Conservation (phyloP, 2,888 invertebrate species). For the Dione vanillae region DNA sequence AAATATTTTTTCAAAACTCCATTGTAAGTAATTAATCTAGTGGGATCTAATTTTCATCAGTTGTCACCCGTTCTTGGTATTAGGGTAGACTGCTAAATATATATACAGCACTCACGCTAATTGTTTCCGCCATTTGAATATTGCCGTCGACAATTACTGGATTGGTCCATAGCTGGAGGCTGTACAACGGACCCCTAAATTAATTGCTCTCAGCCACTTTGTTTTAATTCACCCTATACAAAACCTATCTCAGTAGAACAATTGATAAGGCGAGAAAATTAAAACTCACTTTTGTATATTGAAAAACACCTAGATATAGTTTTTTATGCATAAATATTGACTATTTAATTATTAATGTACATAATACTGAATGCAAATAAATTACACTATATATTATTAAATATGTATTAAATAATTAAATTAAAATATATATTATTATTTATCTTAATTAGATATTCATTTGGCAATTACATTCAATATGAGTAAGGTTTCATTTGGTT, state of each 20-base stretch:
- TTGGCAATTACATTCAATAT: too few species aligned
- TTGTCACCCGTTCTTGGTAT: constrained; percentile 44
- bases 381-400: too few species aligned
- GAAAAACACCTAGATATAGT: background rate
- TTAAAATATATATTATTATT: too few species aligned
- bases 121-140: constrained; percentile 85
- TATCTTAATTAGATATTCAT: too few species aligned
- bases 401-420: too few species aligned
- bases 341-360: background rate
- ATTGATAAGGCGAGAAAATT: constrained; percentile 30
- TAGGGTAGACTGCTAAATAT: constrained; percentile 58
- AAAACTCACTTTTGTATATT: constrained; percentile 15
- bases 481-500: too few species aligned
- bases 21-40: constrained; percentile 34
- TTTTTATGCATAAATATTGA: background rate
- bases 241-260: constrained; percentile 37
- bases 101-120: constrained; percentile 78
- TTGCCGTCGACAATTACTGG: constrained; percentile 81
- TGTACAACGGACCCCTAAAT: constrained; percentile 71
- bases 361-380: too few species aligned
- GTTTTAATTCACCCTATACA: constrained; percentile 67
- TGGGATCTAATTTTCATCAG: constrained; percentile 42
- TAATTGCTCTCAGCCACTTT: constrained; percentile 78
- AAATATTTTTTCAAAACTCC: too few species aligned
- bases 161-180: constrained; percentile 75